Conservation (phyloP, 2,113 vertebrate genomes). For the Tringa solitaria region DNA sequence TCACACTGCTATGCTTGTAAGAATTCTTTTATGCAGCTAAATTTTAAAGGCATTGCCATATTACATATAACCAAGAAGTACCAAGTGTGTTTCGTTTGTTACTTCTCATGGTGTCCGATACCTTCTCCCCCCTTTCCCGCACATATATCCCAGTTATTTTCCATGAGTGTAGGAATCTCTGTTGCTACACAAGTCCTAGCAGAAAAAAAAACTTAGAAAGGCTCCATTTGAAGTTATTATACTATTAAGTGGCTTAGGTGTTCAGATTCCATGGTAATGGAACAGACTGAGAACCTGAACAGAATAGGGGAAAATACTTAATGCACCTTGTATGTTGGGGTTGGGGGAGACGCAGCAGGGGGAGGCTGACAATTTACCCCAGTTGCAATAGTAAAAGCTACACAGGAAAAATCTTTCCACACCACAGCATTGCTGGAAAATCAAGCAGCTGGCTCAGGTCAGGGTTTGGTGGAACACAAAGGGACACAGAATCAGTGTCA, state of each 20-base stretch:
- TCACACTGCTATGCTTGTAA: background rate
- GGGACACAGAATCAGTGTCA: background rate
- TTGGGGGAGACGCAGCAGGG: accelerated
- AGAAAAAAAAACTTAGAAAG: background rate
- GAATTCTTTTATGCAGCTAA: background rate
- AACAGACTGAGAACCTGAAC: background rate
- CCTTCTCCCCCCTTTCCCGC: accelerated
- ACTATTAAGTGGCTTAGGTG: background rate
- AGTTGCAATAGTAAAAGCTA: background rate
- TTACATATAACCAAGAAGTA: background rate
- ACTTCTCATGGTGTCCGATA: accelerated
- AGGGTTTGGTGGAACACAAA: background rate
- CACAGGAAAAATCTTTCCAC: background rate
- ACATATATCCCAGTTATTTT: background rate
- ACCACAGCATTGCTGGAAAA: background rate
- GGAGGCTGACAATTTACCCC: background rate
- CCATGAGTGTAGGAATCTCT: background rate
- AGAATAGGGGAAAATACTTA: background rate
- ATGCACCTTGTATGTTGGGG: background rate
- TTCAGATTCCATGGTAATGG: background rate
- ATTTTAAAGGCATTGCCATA: background rate
- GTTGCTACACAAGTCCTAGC: background rate
- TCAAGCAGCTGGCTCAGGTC: background rate
- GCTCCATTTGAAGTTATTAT: background rate
- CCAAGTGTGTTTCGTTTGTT: background rate